Evolutionary conservation across 2,113 vertebrate genomes (phyloP), one percentile per base, ranked within the genome.

Genomic region (Nanorana parkeri): DNA sequence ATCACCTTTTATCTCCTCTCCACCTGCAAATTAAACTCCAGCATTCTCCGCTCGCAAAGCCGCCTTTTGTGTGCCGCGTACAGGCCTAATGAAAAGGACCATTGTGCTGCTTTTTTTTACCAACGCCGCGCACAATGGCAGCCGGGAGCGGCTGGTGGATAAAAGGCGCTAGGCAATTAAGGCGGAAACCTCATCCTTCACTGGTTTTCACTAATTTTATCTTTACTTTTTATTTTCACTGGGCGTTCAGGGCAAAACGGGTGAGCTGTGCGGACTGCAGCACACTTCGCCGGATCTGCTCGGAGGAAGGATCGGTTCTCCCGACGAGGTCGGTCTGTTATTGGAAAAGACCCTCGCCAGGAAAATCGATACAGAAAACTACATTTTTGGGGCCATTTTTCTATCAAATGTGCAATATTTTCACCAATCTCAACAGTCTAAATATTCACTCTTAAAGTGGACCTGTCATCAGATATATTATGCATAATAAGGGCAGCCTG

Each of bases 31-130:
- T 92, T 93, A 92, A 93, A 90, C 90, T 93, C 92, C 86, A 85
- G 88, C 92, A 91, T 91, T 91, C 90, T 89, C 92, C 94, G 93
- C 84, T 90, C 93, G 95, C 95, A 94, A 95, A 95, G 94, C 94
- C 91, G 86, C 88, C 93, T 92, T 96, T 96, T 97, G 94, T 94
- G 90, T 84, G 91, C 90, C 91, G 93, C 88, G 88, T 92, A 87
- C 87, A 89, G 93, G 91, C 91, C 92, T 93, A 95, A 96, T 97
- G 95, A 97, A 96, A 96, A 95, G 94, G 91, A 92, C 93, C 89
- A 97, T 97, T 97, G 96, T 97, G 91, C 89, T 92, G 94, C 94
- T 90, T 95, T 95, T 95, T 93, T 95, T 95, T 93, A 92, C 93
- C 95, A 95, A 95, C 93, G 93, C 95, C 94, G 92, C 92, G 91